Conservation (phyloP, 2,113 vertebrate genomes). For the Nerophis ophidion region DNA sequence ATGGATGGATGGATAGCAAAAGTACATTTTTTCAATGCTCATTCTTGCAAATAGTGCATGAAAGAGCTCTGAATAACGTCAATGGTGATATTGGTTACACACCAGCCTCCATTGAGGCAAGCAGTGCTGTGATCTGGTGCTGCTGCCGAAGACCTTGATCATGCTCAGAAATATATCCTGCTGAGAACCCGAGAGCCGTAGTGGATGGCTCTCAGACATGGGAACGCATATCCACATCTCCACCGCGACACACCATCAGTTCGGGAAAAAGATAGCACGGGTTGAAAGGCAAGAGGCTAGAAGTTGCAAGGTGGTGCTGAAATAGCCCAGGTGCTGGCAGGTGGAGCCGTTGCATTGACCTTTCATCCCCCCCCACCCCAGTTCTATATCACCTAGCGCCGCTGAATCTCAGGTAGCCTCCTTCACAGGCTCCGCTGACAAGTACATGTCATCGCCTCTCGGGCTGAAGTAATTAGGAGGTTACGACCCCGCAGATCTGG, state of each 20-base stretch:
- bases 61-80: not conserved
- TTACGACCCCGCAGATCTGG: slow-evolving; percentile 51
- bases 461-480: slow-evolving; percentile 55
- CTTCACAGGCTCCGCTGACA: slow-evolving; percentile 48
- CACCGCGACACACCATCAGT: slow-evolving; percentile 23
- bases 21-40: no score
- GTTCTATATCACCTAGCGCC: slow-evolving; percentile 40
- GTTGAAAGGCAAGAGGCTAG: slow-evolving; percentile 58
- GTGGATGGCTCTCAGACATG: slow-evolving; percentile 60
- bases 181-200: slow-evolving; percentile 48
- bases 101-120: not conserved
- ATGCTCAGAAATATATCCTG: slow-evolving; percentile 23
- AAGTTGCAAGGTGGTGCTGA: slow-evolving; percentile 52
- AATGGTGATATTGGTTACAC: not conserved
- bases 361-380: slow-evolving; percentile 58
- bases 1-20: no score
- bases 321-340: slow-evolving; percentile 42
- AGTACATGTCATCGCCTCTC: slow-evolving; percentile 45
- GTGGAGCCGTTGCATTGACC: slow-evolving; percentile 43
- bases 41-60: no score
- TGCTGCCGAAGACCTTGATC: slow-evolving; percentile 65
- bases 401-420: slow-evolving; percentile 52
- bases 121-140: slow-evolving; percentile 36
- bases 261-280: slow-evolving; percentile 17
- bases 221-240: slow-evolving; percentile 47